Evolutionary conservation across 2,888 invertebrate species (phyloP).

Genomic region (Melanchra persicariae): DNA sequence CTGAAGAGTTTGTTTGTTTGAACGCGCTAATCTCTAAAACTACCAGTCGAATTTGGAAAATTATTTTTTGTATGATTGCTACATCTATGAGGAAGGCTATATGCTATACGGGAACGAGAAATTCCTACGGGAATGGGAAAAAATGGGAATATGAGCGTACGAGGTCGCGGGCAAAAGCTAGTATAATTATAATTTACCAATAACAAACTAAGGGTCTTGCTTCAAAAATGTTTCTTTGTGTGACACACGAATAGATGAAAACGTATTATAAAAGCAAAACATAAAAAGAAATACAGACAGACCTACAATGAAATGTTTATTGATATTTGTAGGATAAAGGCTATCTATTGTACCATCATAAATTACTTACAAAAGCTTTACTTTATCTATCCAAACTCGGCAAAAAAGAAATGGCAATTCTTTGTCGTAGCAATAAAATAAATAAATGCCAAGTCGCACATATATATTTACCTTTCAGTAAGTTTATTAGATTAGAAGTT

Average conservation of each 20-base stretch:
- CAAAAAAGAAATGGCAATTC: slow-evolving; percentile 14
- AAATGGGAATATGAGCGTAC: too few species aligned
- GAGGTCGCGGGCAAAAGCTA: too few species aligned
- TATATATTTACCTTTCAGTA: slow-evolving; percentile 35
- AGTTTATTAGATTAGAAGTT: slow-evolving; percentile 38
- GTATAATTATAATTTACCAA: too few species aligned
- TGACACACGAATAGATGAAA: background rate
- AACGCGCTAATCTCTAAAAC: too few species aligned
- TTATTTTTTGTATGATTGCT: too few species aligned
- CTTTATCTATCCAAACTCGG: background rate
- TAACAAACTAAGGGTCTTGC: background rate
- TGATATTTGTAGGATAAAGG: slow-evolving; percentile 4
- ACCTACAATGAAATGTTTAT: background rate
- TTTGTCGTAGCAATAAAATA: slow-evolving; percentile 32
- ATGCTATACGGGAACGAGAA: too few species aligned
- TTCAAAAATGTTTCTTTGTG: background rate
- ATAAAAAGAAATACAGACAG: slow-evolving; percentile 13
- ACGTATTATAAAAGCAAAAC: background rate
- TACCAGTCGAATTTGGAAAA: too few species aligned
- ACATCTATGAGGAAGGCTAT: too few species aligned
- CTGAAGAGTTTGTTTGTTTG: too few species aligned
- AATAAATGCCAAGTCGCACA: slow-evolving; percentile 41
- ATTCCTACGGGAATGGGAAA: too few species aligned
- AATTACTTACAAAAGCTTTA: slow-evolving; percentile 19
- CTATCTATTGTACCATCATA: background rate